Evolutionary conservation across 1,140 invertebrate species (phyloP), one percentile per base, ranked within the genome.

Genomic region (Orchesella cincta): DNA sequence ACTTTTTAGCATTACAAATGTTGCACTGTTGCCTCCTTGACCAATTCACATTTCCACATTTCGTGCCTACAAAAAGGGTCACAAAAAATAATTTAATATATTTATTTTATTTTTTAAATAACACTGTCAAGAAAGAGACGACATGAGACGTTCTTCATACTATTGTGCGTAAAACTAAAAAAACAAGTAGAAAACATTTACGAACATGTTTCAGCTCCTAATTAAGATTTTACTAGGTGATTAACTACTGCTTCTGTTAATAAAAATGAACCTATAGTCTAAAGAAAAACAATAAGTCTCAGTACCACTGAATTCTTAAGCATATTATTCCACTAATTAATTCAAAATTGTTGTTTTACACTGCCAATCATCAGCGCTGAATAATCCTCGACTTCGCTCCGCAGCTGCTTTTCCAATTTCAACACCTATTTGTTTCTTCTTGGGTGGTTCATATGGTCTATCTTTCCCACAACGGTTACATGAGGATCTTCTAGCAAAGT

Each of bases 21-120:
- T 99, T 99, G 86, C 98, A 99, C 72, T 94, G 95, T 83, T 93
- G 92, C 62, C 98, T 88, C 76, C 98, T 89, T 18, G 97, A 97
- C 98, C 98, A 99, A 85, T 99, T 99, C 1, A 99, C 97, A 86
- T 99, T 99, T 0, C 96, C 97, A 88, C 98, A 99, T 82, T 90
- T 91, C 75, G n/a, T 51, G 35, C n/a, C n/a, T n/a, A n/a, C n/a
- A n/a, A n/a, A n/a, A n/a, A n/a, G n/a, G n/a, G n/a, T 74, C 28
- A 73, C 79, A 39, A 16, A 14, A 77, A 76, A 18, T 36, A 73
- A 39, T 20, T 33, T 12, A 73, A 36, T n/a, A 73, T 36, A 39
- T 0, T 16, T 39, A 8, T 34, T 26, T 36, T 73, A 20, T 36
- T 20, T 73, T 33, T n/a, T 14, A 8, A 8, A 0, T 23, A 2